These are phyloP conservation scores for Galeopsomyia nigrocyanea DNA, from an alignment of 2,888 invertebrate genomes.

Conservation along the genomic window DNA sequence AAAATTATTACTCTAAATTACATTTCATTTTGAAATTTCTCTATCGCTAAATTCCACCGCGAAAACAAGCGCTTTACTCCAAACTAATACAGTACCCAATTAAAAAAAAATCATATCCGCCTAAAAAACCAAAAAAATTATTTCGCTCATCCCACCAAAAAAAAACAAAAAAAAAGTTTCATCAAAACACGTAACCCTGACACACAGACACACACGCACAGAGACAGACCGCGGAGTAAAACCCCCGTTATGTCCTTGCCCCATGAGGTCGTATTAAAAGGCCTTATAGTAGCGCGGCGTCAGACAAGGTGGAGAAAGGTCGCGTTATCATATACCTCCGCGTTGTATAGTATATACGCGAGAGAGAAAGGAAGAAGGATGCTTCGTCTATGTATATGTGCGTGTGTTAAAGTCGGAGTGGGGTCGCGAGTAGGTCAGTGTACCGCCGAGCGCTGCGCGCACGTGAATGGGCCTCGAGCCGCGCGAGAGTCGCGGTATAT, in stretches of 20 bases:
- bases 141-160: too few relatives aligned
- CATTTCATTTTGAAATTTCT: too few relatives aligned
- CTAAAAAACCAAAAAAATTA: too few relatives aligned
- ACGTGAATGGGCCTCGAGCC: constrained; percentile 35
- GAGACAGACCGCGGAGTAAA: neutral
- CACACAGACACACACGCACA: neutral
- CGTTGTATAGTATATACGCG: too few relatives aligned
- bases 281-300: neutral
- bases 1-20: too few relatives aligned
- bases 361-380: constrained; percentile 41
- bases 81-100: too few relatives aligned
- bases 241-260: constrained; percentile 12
- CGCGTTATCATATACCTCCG: neutral
- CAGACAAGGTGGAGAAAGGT: constrained; percentile 20
- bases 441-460: constrained; percentile 58
- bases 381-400: constrained; percentile 12
- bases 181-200: neutral
- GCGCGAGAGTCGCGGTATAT: constrained; percentile 41
- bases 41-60: too few relatives aligned
- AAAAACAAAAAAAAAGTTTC: too few relatives aligned
- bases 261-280: constrained; percentile 13
- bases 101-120: too few relatives aligned
- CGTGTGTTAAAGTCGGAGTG: too few relatives aligned
- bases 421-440: constrained; percentile 67
- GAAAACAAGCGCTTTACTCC: too few relatives aligned